Evolutionary conservation across 2,888 invertebrate genomes (phyloP), one percentile per base, ranked within the genome.

Genomic region (Holacanthella duospinosa): DNA sequence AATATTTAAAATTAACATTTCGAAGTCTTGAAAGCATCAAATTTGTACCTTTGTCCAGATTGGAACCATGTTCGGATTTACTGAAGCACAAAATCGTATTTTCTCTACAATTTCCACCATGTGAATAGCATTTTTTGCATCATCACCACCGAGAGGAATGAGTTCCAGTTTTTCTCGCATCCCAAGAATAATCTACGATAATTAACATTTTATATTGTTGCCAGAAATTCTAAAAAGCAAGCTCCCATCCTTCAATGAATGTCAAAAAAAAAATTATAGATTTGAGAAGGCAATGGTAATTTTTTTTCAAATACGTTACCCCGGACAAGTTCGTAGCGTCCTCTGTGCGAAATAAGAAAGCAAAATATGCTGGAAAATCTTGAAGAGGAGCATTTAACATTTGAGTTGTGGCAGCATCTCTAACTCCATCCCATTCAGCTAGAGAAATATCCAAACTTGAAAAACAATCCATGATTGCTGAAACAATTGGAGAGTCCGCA

Each of bases 331-430:
- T 60, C 26, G 2, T 24, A 1, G 25, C 3, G 16, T 44, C 54
- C 27, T 66, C 66, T 1, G 26, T 54, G 19, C 63, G 63, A 54
- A 69, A 64, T 1, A 69, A 48, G 53, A 66, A 69, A 0, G 63
- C 36, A 28, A 69, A 64, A 29, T 65, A 69, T 1, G 69, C 64
- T 12, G 69, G 66, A 12, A 66, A 65, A 27, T 67, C 69, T 24
- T 55, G 28, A 1, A 69, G 29, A 2, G 63, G 57, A 16, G 67
- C 64, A 29, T 29, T 57, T 25, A 62, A 54, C 67, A 69, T 68
- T 65, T 69, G 67, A 4, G 63, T 57, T 4, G 68, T 54, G 3
- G 67, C 65, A 19, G 66, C 56, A 1, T 0, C 29, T 24, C 64
- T 29, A 27, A 68, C 65, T 24, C 55, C 62, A 6, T 61, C 43